phyloP scores from a whole-genome alignment of 2,888 invertebrate genomes.

The Phyllotreta striolata region DNA sequence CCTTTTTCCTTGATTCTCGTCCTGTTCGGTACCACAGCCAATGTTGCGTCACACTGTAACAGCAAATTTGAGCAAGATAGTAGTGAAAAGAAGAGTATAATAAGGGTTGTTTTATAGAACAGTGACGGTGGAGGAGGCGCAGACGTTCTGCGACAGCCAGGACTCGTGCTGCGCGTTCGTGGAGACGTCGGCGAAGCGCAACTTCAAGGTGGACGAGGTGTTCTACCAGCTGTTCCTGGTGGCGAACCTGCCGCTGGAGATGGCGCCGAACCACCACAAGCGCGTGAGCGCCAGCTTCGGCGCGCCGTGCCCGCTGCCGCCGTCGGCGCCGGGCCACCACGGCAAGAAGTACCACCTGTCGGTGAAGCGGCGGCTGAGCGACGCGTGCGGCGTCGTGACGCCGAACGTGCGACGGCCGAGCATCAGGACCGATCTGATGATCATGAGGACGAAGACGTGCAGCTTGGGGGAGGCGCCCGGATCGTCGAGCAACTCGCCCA shows the following conservation, averaged over 20 bases:
- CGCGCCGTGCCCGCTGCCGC: slow-evolving; percentile 77
- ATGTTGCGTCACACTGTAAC: too few species aligned
- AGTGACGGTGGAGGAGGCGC: slow-evolving; percentile 79
- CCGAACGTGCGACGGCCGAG: slow-evolving; percentile 87
- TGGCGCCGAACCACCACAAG: slow-evolving; percentile 89
- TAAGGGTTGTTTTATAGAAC: slow-evolving; percentile 64
- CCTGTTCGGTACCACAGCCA: too few species aligned
- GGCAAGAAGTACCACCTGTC: slow-evolving; percentile 80
- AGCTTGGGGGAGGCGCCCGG: slow-evolving; percentile 74
- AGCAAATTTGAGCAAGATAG: too few species aligned
- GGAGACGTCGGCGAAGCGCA: slow-evolving; percentile 85
- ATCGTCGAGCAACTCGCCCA: slow-evolving; percentile 63
- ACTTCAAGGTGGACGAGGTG: slow-evolving; percentile 81
- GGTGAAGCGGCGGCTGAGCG: slow-evolving; percentile 82
- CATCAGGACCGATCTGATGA: slow-evolving; percentile 87
- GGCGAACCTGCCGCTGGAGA: slow-evolving; percentile 84
- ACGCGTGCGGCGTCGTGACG: slow-evolving; percentile 89
- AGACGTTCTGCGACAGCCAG: slow-evolving; percentile 79
- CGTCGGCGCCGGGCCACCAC: slow-evolving; percentile 70
- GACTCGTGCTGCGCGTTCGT: slow-evolving; percentile 81
- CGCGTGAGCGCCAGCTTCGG: slow-evolving; percentile 79
- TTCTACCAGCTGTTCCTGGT: slow-evolving; percentile 85
- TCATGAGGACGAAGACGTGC: slow-evolving; percentile 85
- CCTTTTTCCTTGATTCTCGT: too few species aligned
- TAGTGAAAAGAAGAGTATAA: too few species aligned